Percentiles rank a stretch among this genome's conserved stretches.
phyloP scores from a whole-genome alignment of 2,888 invertebrate genomes.

The Pasiphila rectangulata region DNA sequence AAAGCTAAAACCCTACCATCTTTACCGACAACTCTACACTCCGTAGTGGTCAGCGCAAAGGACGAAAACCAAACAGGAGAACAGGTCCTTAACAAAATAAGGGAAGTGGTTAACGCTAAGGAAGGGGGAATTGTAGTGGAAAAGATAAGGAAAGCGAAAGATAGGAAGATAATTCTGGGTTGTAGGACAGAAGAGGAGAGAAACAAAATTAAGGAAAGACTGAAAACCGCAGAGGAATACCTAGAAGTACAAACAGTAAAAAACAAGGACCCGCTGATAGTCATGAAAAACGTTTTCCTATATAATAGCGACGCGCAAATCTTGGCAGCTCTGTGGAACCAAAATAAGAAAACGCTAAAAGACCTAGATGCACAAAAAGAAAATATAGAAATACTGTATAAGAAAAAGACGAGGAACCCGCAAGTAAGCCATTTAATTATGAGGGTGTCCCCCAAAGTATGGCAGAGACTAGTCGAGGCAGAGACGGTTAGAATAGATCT shows the following conservation, averaged over 20 bases:
- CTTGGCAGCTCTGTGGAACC: not conserved
- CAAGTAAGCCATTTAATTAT: not conserved
- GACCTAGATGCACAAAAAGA: not conserved
- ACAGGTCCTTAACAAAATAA: conserved; percentile 9
- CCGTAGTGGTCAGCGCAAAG: conserved; percentile 11
- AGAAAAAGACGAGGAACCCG: not conserved
- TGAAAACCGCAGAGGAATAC: not conserved
- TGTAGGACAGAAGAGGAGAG: conserved; percentile 13
- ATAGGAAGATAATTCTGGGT: conserved; percentile 19
- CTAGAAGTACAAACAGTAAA: conserved; percentile 17
- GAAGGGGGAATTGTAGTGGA: conserved; percentile 15
- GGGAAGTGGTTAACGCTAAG: conserved; percentile 18
- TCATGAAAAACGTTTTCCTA: conserved; percentile 20
- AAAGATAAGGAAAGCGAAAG: conserved; percentile 19
- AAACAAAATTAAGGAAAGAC: conserved; percentile 10
- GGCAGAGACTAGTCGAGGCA: not conserved
- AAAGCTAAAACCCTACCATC: not conserved
- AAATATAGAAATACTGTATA: not conserved
- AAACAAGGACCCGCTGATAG: conserved; percentile 25
- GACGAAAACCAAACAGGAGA: conserved; percentile 19
- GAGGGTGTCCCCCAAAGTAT: not conserved
- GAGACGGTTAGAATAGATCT: not conserved
- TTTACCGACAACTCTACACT: conserved; percentile 14
- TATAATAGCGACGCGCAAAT: not conserved
- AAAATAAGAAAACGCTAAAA: not conserved